A percentile compares a stretch with the other conserved stretches of the same genome.
These are phyloP conservation scores for Coptodon bakossiorum DNA, from an alignment of 2,113 vertebrate species.

Conservation along the genomic window DNA sequence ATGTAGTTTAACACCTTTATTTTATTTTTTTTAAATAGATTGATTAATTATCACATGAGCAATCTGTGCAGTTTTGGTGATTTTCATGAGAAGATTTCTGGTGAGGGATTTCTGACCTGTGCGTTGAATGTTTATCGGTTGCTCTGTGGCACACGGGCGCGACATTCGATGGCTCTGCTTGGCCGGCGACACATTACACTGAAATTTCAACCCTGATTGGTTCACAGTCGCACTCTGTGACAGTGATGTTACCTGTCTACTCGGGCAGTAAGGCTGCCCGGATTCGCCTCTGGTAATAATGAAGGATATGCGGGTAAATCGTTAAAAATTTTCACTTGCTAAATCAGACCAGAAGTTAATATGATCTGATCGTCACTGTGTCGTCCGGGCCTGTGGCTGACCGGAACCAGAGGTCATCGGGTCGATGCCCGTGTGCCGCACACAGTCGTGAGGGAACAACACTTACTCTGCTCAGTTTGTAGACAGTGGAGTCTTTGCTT, in stretches of 20 bases:
- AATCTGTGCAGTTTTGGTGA: conserved; percentile 75
- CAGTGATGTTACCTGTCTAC: background rate
- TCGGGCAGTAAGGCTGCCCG: background rate
- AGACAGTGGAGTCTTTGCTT: conserved; percentile 59
- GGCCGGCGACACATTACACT: background rate
- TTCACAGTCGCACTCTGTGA: background rate
- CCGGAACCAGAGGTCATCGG: conserved; percentile 1
- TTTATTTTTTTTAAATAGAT: conserved; percentile 73
- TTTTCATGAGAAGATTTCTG: conserved; percentile 59
- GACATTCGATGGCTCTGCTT: conserved; percentile 7
- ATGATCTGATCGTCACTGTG: background rate
- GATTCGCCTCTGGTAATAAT: conserved; percentile 11
- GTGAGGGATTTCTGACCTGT: conserved; percentile 43
- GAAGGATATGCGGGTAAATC: background rate
- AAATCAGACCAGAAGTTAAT: background rate
- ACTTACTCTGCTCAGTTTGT: conserved; percentile 28
- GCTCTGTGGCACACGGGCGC: conserved; percentile 38
- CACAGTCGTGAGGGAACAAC: conserved; percentile 38
- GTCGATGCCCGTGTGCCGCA: conserved; percentile 38
- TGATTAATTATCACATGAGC: conserved; percentile 80
- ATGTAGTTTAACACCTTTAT: conserved; percentile 86
- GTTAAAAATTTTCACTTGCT: background rate
- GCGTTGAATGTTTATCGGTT: conserved; percentile 25
- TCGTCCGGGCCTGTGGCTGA: background rate
- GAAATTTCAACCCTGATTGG: background rate